Conservation (phyloP, 2,888 invertebrate genomes). For the Ectobius pallidus region DNA sequence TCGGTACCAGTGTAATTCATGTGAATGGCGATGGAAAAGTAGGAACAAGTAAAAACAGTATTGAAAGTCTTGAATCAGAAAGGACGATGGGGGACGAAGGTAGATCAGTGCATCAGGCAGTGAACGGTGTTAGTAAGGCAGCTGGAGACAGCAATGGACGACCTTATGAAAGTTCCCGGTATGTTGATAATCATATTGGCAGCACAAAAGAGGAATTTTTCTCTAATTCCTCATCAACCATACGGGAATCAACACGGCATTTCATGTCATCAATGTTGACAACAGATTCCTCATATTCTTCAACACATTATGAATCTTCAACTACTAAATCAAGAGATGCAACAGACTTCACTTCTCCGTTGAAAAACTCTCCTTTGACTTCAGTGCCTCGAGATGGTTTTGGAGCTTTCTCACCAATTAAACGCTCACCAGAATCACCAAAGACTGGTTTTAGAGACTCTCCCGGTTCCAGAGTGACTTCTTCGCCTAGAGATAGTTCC, state of each 20-base stretch:
- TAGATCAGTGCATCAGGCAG: neutral
- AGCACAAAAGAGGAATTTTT: constrained; percentile 17
- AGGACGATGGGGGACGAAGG: constrained; percentile 18
- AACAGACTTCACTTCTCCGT: neutral
- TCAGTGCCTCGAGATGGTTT: constrained; percentile 28
- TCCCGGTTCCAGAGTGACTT: constrained; percentile 15
- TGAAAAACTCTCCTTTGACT: constrained; percentile 6
- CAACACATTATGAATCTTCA: constrained; percentile 23
- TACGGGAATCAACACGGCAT: constrained; percentile 35
- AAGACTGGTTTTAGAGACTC: constrained; percentile 29
- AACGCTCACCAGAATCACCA: constrained; percentile 30
- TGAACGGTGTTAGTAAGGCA: neutral
- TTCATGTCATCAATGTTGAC: constrained; percentile 42
- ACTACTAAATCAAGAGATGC: constrained; percentile 17
- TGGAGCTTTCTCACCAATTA: constrained; percentile 1
- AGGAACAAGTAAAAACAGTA: neutral
- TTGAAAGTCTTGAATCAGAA: neutral
- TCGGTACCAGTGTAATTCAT: neutral
- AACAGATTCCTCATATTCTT: constrained; percentile 29
- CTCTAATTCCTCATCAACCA: constrained; percentile 12
- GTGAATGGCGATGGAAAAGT: constrained; percentile 8
- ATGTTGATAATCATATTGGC: neutral
- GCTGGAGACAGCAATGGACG: neutral
- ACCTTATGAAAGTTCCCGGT: neutral
- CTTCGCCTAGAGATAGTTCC: constrained; percentile 23